phyloP scores from a whole-genome alignment of 1,140 invertebrate species.

The Adoxophyes honmai region DNA sequence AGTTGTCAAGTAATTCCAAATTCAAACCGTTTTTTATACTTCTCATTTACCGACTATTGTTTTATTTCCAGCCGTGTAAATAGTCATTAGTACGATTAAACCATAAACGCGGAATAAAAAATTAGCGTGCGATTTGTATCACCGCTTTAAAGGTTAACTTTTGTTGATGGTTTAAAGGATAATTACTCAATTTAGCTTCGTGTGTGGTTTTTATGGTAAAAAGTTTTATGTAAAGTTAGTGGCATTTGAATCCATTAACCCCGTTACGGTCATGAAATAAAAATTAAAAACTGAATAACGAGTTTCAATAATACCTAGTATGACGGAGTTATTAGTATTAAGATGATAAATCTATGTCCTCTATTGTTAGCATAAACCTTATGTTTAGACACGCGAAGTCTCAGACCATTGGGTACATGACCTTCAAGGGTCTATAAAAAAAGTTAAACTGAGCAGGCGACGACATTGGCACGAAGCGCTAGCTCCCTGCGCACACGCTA shows the following conservation, averaged over 20 bases:
- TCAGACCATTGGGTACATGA: constrained; percentile 47
- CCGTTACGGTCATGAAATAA: neutral
- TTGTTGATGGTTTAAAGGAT: neutral
- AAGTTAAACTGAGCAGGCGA: constrained; percentile 35
- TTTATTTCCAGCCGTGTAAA: constrained; percentile 1
- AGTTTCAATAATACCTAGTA: neutral
- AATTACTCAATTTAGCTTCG: neutral
- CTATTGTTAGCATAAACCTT: constrained; percentile 38
- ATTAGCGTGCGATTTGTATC: neutral
- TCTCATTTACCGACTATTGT: constrained; percentile 21
- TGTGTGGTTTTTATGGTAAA: constrained; percentile 5
- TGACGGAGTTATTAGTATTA: constrained; percentile 9
- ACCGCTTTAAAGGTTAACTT: neutral
- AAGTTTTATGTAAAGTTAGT: constrained; percentile 8
- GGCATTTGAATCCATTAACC: constrained; percentile 7
- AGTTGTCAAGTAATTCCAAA: constrained; percentile 41
- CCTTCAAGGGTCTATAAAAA: constrained; percentile 65
- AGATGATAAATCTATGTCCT: constrained; percentile 9
- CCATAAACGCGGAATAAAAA: neutral
- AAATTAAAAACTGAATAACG: neutral
- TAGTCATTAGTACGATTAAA: neutral
- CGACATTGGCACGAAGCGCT: constrained; percentile 64
- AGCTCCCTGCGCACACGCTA: constrained; percentile 58
- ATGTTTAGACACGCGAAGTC: constrained; percentile 54
- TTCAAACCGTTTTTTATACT: constrained; percentile 31